Conservation (phyloP, 1,140 invertebrate genomes). For the Leptopilina boulardi region DNA sequence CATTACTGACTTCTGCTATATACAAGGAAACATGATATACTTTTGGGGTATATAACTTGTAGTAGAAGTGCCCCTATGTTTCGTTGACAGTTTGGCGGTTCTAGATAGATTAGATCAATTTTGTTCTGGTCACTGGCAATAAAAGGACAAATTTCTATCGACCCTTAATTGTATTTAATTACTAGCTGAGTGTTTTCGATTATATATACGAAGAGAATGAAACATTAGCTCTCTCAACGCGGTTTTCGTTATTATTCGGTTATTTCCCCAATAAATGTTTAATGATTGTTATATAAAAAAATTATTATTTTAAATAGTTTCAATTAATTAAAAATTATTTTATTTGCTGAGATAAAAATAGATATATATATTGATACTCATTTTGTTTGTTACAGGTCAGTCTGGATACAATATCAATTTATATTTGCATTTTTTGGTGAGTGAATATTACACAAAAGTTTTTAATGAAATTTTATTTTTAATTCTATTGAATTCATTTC, state of each 20-base stretch:
- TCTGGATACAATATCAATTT: no score
- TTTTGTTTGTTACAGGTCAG: no score
- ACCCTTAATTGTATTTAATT: conserved; percentile 13
- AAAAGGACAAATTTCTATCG: conserved; percentile 19
- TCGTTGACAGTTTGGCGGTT: conserved; percentile 3
- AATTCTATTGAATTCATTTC: no score
- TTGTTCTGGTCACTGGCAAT: conserved; percentile 13
- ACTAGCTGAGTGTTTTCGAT: background rate
- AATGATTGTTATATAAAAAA: background rate
- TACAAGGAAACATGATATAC: conserved; percentile 21
- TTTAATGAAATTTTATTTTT: no score
- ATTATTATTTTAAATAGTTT: no score
- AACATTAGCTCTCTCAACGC: background rate
- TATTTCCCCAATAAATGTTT: background rate
- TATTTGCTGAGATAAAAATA: no score
- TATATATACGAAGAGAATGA: background rate
- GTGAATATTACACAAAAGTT: no score
- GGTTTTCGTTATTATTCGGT: background rate
- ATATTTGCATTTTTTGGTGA: no score
- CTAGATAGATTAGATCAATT: conserved; percentile 20
- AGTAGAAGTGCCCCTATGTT: background rate
- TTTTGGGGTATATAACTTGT: background rate
- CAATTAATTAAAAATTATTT: no score
- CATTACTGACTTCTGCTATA: conserved; percentile 11
- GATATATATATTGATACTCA: no score